Evolutionary conservation across 2,113 vertebrate species (phyloP).

Genomic region (Nettapus auritus): DNA sequence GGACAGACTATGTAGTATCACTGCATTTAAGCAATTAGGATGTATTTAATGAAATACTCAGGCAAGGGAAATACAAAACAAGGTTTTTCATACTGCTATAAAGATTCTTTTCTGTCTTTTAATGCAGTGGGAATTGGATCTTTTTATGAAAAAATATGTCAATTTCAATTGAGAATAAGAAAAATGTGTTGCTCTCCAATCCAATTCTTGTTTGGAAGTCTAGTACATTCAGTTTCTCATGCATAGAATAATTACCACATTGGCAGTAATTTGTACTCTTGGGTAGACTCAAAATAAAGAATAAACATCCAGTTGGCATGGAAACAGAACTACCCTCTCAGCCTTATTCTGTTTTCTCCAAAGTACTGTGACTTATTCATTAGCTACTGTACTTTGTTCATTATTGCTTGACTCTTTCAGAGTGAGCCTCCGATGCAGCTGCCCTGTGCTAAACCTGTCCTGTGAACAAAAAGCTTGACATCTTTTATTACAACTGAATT

Average conservation of each 20-base stretch:
- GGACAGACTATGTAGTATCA: fast-evolving
- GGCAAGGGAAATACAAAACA: not conserved
- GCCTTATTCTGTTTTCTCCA: not conserved
- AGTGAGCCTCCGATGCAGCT: not conserved
- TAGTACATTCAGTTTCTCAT: not conserved
- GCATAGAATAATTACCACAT: constrained; percentile 13
- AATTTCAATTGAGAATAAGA: not conserved
- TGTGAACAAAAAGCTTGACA: not conserved
- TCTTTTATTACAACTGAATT: not conserved
- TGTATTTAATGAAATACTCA: fast-evolving
- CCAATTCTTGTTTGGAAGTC: not conserved
- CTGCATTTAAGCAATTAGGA: not conserved
- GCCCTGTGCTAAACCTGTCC: not conserved
- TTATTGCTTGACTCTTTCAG: not conserved
- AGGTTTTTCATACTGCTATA: not conserved
- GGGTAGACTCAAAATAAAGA: constrained; percentile 12
- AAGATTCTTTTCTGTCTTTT: not conserved
- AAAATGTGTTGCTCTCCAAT: not conserved
- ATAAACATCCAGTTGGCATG: constrained; percentile 16
- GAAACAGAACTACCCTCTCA: constrained; percentile 1
- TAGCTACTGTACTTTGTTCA: not conserved
- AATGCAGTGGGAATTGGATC: not conserved
- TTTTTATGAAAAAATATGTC: not conserved
- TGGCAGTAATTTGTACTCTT: constrained; percentile 38
- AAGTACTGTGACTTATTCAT: not conserved